Evolutionary conservation across 2,113 vertebrate genomes (phyloP), one percentile per base, ranked within the genome.

Genomic region (Leucoraja erinaceus): DNA sequence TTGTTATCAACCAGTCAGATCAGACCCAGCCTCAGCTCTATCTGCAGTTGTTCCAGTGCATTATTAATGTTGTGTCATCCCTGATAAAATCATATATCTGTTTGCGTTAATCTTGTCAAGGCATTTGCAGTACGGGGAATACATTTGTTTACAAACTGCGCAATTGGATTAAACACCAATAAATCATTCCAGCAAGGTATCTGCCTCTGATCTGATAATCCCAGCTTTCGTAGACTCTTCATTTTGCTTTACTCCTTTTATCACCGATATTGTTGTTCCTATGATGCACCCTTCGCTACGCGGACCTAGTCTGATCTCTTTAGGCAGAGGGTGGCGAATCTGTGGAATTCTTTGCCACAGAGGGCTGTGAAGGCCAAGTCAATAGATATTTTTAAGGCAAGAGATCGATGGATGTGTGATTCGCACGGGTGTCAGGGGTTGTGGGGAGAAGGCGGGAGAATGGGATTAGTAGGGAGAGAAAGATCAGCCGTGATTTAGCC

Each of bases 101-200:
- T 38, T 72, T 31, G 47, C 38, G 90, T 91, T 91, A 91, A 91
- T 91, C 68, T 70, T 72, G 68, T 91, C 66, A 91, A 91, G 33
- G 33, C 33, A 47, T 8, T 47, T 72, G 38, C 66, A 74, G 90
- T 91, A 74, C 72, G 18, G 38, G 90, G 33, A 91, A 91, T 91
- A 72, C 9, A 91, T 91, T 72, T 91, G 90, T 91, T 91, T 91
- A 72, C 66, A 12, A 91, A 72, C 68, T 91, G 31, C 47, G 90
- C 90, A 72, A 91, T 72, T 91, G 88, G 33, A 91, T 72, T 91
- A 72, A 91, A 22, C 68, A 54, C 68, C 68, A 91, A 74, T 91
- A 91, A 72, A 91, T 74, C 66, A 72, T 91, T 91, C 20, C 38
- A 72, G 8, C 33, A 54, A 38, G 66, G 68, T 20, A 74, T 12